Base-by-base conservation (phyloP, 2,113 vertebrate genomes). In the Vulpes ferrilata region DNA sequence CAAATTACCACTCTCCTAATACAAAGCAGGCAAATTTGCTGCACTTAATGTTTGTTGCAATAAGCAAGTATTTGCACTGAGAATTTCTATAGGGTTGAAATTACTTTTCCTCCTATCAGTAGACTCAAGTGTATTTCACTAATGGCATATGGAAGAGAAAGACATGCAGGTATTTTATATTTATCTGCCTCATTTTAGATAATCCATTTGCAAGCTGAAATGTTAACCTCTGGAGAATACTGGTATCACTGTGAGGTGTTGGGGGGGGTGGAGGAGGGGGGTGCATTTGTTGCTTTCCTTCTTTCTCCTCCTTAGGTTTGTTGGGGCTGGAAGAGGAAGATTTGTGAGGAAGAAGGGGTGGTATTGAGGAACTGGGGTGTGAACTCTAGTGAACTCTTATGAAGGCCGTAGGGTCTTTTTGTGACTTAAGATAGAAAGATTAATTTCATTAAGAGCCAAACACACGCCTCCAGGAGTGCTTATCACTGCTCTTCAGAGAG, bases 401-500 rank as follows among this genome's bases (percentile, higher is more conserved):
- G 65, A 96, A 2, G 10, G 69, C 19, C 13, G n/a, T 0, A 79
- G 48, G 51, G 35, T 90, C 71, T 97, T 97, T 92, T n/a, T 89
- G 84, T 95, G 81, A 96, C 90, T 95, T 81, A 74, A 98, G 67
- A 53, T 2, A 97, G 91, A 98, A 98, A 97, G 81, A 97, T 95
- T 97, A 92, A 97, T 98, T 98, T 98, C 87, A 91, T 74, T 60
- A 95, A 95, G 95, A 97, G 89, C 35, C 35, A 38, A 93, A 55
- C 25, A 35, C 78, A 96, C 90, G 96, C 55, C n/a, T 74, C 22
- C 82, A 95, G 73, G 32, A 48, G 8, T 95, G 73, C 95, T 98
- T 98, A 98, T 98, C 98, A 97, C 94, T 67, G 57, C 59, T 82
- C 92, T 97, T 98, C 96, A 98, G 97, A 74, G 92, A 98, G 98